Percentiles rank a stretch among this genome's conserved stretches.
Evolutionary conservation across 2,888 invertebrate genomes (phyloP).

Genomic region (Ophion obscuratus): DNA sequence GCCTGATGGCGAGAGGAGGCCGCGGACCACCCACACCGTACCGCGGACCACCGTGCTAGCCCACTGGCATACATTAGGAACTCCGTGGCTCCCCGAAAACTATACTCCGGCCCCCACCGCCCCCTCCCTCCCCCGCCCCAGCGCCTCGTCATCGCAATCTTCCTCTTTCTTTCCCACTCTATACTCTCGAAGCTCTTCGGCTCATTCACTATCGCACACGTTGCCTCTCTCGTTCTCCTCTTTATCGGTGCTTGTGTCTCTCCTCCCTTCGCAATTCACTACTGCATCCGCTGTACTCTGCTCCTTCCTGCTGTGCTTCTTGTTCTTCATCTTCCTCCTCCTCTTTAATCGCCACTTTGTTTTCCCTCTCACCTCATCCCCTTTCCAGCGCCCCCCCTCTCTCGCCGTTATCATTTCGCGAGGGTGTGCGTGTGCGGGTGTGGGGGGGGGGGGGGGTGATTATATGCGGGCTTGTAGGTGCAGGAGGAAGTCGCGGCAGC

Average conservation of each 20-base stretch:
- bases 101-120: conserved; percentile 72
- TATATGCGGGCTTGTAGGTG: neutral
- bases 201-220: conserved; percentile 46
- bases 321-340: conserved; percentile 3
- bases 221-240: conserved; percentile 67
- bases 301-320: conserved; percentile 9
- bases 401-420: neutral
- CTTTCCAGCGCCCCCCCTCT: conserved; percentile 15
- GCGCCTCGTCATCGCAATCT: conserved; percentile 60
- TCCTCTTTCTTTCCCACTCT: conserved; percentile 47
- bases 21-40: conserved; percentile 84
- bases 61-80: conserved; percentile 84
- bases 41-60: conserved; percentile 84
- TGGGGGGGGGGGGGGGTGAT: neutral
- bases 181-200: conserved; percentile 32
- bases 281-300: conserved; percentile 10
- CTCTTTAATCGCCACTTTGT: conserved; percentile 23
- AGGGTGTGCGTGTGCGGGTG: neutral
- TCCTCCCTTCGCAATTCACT: conserved; percentile 60
- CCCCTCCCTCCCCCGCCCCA: conserved; percentile 54
- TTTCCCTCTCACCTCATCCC: conserved; percentile 15
- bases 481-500: conserved; percentile 67
- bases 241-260: conserved; percentile 71
- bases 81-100: conserved; percentile 81
- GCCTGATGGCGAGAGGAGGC: conserved; percentile 81